Conservation (phyloP, 2,888 invertebrate genomes). For the Amphipoea oculea region DNA sequence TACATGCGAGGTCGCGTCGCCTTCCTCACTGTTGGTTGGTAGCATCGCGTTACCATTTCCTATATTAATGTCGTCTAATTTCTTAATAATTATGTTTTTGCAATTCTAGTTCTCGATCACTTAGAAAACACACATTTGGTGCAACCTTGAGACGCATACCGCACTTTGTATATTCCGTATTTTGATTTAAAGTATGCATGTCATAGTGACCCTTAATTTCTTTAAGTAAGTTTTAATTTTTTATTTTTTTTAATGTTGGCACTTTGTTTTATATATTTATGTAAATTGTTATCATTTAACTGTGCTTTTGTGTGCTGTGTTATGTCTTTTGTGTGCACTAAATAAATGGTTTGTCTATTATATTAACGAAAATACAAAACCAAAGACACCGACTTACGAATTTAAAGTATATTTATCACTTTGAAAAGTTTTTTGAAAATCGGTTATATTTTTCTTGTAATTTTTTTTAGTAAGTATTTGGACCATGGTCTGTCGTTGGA, state of each 20-base stretch:
- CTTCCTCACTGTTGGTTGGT: slow-evolving; percentile 76
- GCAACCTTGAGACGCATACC: no score
- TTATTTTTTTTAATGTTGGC: no score
- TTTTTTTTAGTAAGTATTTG: neutral
- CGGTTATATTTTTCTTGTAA: neutral
- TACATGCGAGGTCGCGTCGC: slow-evolving; percentile 74
- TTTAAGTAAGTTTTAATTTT: no score
- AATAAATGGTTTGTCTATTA: neutral
- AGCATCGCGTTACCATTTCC: slow-evolving; percentile 67
- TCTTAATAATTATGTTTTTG: slow-evolving; percentile 26
- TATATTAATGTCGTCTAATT: slow-evolving; percentile 61
- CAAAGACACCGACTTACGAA: no score
- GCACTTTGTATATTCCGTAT: no score
- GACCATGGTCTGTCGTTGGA: neutral
- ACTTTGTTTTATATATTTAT: no score
- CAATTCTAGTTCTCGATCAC: slow-evolving; percentile 19
- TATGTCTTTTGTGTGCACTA: neutral
- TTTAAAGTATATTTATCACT: no score
- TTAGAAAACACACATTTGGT: neutral
- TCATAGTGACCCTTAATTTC: no score
- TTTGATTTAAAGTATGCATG: no score
- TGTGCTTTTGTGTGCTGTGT: neutral
- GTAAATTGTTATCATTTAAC: no score
- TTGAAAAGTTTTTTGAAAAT: neutral
- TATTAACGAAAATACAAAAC: no score